These are phyloP conservation scores for Malurus alboscapulatus DNA, from an alignment of 2,113 vertebrate species.

Conservation along the genomic window DNA sequence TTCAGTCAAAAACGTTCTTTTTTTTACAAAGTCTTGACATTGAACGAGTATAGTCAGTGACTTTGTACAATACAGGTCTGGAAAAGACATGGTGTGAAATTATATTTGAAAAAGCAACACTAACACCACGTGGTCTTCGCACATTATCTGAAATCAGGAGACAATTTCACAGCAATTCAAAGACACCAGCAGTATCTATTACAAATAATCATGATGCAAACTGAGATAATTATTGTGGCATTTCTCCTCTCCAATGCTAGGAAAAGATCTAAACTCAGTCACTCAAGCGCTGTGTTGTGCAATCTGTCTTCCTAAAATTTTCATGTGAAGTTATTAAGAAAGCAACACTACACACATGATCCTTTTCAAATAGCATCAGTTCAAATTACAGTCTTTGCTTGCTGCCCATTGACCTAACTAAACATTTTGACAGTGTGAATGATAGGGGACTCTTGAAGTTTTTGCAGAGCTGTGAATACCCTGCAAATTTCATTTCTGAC, in stretches of 20 bases:
- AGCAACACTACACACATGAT: background rate
- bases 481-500: background rate
- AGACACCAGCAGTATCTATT: background rate
- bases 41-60: background rate
- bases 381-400: background rate
- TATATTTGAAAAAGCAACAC: background rate
- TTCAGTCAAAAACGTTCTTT: background rate
- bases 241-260: background rate
- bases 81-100: background rate
- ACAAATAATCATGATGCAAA: background rate
- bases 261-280: background rate
- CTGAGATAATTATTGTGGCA: background rate
- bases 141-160: background rate
- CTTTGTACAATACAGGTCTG: background rate
- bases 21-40: background rate
- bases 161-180: slow-evolving; percentile 21
- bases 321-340: background rate
- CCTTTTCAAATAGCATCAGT: background rate
- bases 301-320: background rate
- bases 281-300: background rate
- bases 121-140: background rate
- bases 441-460: background rate
- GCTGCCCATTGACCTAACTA: background rate
- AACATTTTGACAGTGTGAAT: background rate
- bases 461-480: background rate